These are phyloP conservation scores for Plagodis pulveraria DNA, from an alignment of 2,888 invertebrate species.

Conservation along the genomic window DNA sequence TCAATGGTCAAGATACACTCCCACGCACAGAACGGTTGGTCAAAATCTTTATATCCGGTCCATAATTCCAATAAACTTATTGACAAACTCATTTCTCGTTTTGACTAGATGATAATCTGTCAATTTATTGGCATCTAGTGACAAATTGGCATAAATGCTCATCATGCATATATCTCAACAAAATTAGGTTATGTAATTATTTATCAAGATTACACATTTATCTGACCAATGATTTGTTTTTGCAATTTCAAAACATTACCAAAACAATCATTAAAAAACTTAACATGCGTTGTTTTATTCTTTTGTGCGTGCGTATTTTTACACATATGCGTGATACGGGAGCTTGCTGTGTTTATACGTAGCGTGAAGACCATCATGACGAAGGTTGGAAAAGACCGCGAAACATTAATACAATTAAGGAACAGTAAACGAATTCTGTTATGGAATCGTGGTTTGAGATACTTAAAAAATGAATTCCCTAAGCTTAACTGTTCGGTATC, in stretches of 20 bases:
- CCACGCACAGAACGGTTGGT: conserved; percentile 59
- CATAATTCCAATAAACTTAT: not conserved
- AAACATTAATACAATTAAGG: not conserved
- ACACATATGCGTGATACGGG: conserved; percentile 39
- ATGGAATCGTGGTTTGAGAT: conserved; percentile 36
- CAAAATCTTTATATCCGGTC: conserved; percentile 59
- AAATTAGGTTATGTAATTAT: not conserved
- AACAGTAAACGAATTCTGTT: conserved; percentile 45
- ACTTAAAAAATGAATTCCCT: conserved; percentile 15
- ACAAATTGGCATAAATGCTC: too few relatives aligned
- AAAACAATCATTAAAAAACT: conserved; percentile 40
- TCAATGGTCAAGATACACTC: conserved; percentile 60
- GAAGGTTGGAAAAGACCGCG: not conserved
- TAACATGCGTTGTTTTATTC: conserved; percentile 33
- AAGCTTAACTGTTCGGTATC: conserved; percentile 41
- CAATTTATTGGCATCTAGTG: too few relatives aligned
- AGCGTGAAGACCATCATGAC: conserved; percentile 22
- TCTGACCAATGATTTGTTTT: conserved; percentile 10
- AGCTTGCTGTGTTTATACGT: conserved; percentile 36
- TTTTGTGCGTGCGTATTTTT: conserved; percentile 36
- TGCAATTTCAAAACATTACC: conserved; percentile 28
- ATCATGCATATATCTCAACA: not conserved
- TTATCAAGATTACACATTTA: conserved; percentile 3
- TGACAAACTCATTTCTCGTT: too few relatives aligned
- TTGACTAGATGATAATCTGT: too few relatives aligned